Percentiles rank a stretch among this genome's conserved stretches.
phyloP scores from a whole-genome alignment of 2,888 invertebrate species.

The Volucella inflata region DNA sequence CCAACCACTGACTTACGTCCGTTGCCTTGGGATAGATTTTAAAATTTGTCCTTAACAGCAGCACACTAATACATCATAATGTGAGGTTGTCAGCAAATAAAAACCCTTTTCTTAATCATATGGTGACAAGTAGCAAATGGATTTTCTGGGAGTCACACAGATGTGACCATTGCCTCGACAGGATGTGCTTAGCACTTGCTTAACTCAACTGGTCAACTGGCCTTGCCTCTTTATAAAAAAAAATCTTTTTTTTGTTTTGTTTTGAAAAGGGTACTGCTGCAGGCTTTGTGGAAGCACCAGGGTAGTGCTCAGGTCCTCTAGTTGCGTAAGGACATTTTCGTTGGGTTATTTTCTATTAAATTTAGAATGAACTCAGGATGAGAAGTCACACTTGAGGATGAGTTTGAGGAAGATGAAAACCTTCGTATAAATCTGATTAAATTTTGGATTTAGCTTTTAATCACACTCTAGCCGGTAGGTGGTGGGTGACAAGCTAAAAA shows the following conservation, averaged over 20 bases:
- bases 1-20: conserved; percentile 28
- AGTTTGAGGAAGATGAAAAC: conserved; percentile 22
- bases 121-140: conserved; percentile 78
- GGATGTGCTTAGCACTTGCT: conserved; percentile 74
- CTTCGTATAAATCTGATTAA: conserved; percentile 69
- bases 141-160: conserved; percentile 77
- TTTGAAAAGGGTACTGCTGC: conserved; percentile 61
- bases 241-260: conserved; percentile 28
- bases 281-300: conserved; percentile 60
- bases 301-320: conserved; percentile 28
- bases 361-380: conserved; percentile 55
- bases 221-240: conserved; percentile 1
- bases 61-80: conserved; percentile 77
- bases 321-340: conserved; percentile 36
- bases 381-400: conserved; percentile 43
- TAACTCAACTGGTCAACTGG: conserved; percentile 52
- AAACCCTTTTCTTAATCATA: conserved; percentile 79
- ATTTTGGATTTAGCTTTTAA: conserved; percentile 63
- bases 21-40: conserved; percentile 66
- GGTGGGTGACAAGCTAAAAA: too few species aligned
- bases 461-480: conserved; percentile 38
- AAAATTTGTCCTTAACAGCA: conserved; percentile 70
- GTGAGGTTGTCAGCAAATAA: conserved; percentile 77
- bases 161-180: conserved; percentile 72
- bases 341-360: conserved; percentile 70